Evolutionary conservation across 2,113 vertebrate species (phyloP).

Genomic region (Misgurnus anguillicaudatus): DNA sequence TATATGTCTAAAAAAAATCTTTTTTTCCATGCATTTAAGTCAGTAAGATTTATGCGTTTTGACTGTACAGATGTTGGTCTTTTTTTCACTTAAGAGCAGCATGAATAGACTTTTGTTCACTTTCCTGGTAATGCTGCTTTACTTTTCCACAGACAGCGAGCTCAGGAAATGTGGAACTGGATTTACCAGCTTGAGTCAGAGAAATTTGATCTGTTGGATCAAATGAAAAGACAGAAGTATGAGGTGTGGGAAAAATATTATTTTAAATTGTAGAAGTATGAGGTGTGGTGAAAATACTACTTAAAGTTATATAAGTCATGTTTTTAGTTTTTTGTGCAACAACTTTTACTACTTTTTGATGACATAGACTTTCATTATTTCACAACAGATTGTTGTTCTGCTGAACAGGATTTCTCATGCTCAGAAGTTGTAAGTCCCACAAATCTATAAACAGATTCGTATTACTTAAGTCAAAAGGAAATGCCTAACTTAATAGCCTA

Average conservation of each 20-base stretch:
- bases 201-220: constrained; percentile 86
- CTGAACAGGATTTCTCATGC: constrained; percentile 79
- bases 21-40: too few relatives aligned
- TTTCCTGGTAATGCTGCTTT: not conserved
- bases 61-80: too few relatives aligned
- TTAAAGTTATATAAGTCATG: too few relatives aligned
- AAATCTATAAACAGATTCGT: not conserved
- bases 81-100: too few relatives aligned
- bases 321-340: too few relatives aligned
- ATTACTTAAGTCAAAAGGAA: not conserved
- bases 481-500: not conserved
- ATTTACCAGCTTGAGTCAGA: constrained; percentile 89
- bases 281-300: too few relatives aligned
- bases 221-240: constrained; percentile 86
- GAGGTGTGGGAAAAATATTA: constrained; percentile 70
- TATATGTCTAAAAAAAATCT: too few relatives aligned
- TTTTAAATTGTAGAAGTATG: too few relatives aligned
- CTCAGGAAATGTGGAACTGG: constrained; percentile 84
- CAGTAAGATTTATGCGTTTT: too few relatives aligned
- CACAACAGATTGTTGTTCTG: constrained; percentile 73
- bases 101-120: not conserved
- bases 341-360: not conserved
- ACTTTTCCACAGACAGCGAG: constrained; percentile 73
- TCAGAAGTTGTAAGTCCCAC: constrained; percentile 77
- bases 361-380: not conserved